phyloP scores from a whole-genome alignment of 2,113 vertebrate genomes.

The Kryptolebias marmoratus region DNA sequence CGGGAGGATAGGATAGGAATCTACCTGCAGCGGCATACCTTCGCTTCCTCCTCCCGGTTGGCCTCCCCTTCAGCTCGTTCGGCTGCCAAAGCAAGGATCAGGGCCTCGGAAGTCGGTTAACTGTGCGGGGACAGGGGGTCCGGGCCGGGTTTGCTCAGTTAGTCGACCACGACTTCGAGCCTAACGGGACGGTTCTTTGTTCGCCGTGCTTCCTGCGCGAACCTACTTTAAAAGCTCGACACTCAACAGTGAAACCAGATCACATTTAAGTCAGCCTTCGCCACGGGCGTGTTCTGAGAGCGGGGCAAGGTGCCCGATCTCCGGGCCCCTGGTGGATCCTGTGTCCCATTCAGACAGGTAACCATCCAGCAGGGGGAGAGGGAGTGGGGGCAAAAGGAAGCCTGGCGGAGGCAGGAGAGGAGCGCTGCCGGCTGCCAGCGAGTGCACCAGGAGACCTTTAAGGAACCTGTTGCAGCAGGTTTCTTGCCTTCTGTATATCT shows the following conservation, averaged over 20 bases:
- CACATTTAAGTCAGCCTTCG: constrained; percentile 29
- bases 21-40: constrained; percentile 70
- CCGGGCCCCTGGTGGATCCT: constrained; percentile 64
- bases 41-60: constrained; percentile 3
- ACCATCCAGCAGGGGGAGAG: constrained; percentile 59
- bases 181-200: too few species aligned
- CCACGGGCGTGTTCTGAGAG: constrained; percentile 49
- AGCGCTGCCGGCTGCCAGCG: constrained; percentile 64
- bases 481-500: constrained; percentile 66
- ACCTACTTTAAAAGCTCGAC: neutral
- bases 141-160: too few species aligned
- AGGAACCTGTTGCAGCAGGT: constrained; percentile 80
- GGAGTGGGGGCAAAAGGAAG: constrained; percentile 59
- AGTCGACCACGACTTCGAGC: too few species aligned
- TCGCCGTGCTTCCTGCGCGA: neutral
- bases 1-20: constrained; percentile 87
- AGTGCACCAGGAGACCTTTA: constrained; percentile 57
- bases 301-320: constrained; percentile 47
- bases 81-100: too few species aligned
- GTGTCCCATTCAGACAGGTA: constrained; percentile 67
- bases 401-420: constrained; percentile 52
- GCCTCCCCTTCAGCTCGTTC: constrained; percentile 10
- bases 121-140: too few species aligned
- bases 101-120: too few species aligned
- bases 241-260: constrained; percentile 32